Conservation (phyloP, 1,140 invertebrate genomes). For the Drosophila biarmipes region DNA sequence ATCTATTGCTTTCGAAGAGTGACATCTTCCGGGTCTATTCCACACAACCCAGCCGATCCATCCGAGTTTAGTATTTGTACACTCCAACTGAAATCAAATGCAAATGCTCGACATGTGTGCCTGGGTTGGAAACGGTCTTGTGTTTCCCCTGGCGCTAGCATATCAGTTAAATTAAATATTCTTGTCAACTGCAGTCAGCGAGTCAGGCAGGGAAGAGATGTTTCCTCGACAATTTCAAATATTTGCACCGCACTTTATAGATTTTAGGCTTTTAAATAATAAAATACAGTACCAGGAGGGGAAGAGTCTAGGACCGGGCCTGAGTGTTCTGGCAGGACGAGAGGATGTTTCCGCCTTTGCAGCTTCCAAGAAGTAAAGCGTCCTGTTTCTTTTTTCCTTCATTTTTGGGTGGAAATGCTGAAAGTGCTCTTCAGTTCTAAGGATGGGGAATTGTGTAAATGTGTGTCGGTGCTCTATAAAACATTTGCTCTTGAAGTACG, state of each 20-base stretch:
- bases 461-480: constrained; percentile 72
- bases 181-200: constrained; percentile 79
- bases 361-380: constrained; percentile 51
- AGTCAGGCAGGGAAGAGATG: constrained; percentile 67
- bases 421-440: constrained; percentile 41
- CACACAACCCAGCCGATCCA: not conserved
- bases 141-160: constrained; percentile 18
- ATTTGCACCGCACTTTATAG: constrained; percentile 81
- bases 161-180: constrained; percentile 77
- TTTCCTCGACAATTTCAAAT: constrained; percentile 77
- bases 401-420: constrained; percentile 22
- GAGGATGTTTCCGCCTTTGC: constrained; percentile 51
- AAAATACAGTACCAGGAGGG: constrained; percentile 56
- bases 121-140: constrained; percentile 32
- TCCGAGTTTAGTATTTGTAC: constrained; percentile 15
- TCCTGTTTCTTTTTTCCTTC: constrained; percentile 48
- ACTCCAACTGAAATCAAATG: constrained; percentile 40
- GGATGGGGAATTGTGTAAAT: constrained; percentile 43
- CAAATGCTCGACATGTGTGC: constrained; percentile 48
- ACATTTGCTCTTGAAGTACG: constrained; percentile 78
- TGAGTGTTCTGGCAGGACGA: constrained; percentile 37
- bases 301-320: constrained; percentile 18
- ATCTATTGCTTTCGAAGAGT: not conserved
- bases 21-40: not conserved
- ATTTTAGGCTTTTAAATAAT: constrained; percentile 83